Base-by-base conservation (phyloP, 2,888 invertebrate species). In the Brachyptera putata region DNA sequence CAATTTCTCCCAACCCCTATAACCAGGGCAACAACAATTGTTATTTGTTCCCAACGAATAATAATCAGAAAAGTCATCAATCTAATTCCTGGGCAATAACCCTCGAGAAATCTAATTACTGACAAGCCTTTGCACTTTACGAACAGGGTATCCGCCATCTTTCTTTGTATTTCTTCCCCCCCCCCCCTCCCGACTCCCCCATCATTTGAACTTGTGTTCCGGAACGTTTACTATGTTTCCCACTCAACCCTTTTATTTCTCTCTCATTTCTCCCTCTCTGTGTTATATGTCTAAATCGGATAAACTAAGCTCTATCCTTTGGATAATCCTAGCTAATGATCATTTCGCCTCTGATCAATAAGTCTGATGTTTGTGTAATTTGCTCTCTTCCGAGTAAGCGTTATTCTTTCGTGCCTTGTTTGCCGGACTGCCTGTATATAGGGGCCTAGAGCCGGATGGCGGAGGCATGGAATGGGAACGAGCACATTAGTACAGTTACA, bases 291-390 rank as follows among this genome's bases (percentile, higher is more conserved):
- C 14, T 5, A 43, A 26, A 30, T 22, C 46, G 48, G 46, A 5
- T 46, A 21, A 41, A 41, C 13, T 26, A 46, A 46, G 46, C 46
- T 21, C 22, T 24, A 46, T 46, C 57, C 46, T 14, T 36, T 30
- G 63, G 70, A 71, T 70, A 71, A 72, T 70, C 69, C 70, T 66
- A 64, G 69, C 69, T 71, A 71, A 72, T 69, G 71, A 70, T 70
- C 60, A 50, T 53, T 53, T 36, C 34, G 18, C 16, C 53, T 53
- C 36, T 21, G 36, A 53, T 22, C 53, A 53, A 53, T 53, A 11
- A 16, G 11, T 53, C 53, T 36, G n/a, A 36, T 22, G 61, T 61
- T n/a, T 58, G 58, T 63, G 58, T 63, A 58, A 56, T 58, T 59
- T 53, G 56, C 50, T 36, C 58, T 18, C 49, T 49, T 30, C 49